These are phyloP conservation scores for Uropsilus gracilis DNA, from an alignment of 2,113 vertebrate genomes.

Conservation along the genomic window DNA sequence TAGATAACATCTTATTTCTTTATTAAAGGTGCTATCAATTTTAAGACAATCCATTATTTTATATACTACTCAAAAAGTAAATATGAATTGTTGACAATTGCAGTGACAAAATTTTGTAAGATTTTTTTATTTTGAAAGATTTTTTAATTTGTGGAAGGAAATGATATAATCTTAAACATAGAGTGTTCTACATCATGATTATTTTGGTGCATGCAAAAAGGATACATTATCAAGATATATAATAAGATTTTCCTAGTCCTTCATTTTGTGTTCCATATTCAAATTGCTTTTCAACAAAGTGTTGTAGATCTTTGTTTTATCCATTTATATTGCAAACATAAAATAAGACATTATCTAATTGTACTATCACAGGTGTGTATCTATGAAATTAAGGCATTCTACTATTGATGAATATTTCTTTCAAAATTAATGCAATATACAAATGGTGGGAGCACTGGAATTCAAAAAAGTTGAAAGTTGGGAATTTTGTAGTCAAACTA, in stretches of 20 bases:
- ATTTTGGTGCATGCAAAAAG: background rate
- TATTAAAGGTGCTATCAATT: background rate
- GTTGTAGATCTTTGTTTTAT: background rate
- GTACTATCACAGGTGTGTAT: background rate
- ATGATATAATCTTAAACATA: background rate
- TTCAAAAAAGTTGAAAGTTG: background rate
- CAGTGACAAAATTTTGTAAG: background rate
- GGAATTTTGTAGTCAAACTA: background rate
- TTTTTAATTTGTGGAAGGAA: background rate
- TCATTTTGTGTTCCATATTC: background rate
- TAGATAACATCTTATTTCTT: background rate
- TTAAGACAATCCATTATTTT: background rate
- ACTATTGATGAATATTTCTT: background rate
- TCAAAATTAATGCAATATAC: background rate
- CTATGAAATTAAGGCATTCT: background rate
- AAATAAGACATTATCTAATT: background rate
- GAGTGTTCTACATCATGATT: background rate
- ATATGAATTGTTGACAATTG: background rate
- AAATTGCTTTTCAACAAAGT: background rate
- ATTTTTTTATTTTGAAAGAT: background rate
- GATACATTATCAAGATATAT: background rate
- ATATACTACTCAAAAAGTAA: background rate
- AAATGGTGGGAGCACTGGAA: background rate
- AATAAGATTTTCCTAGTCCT: background rate
- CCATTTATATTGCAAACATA: background rate